Percentiles rank a stretch among this genome's conserved stretches.
Conservation (phyloP, 1,140 invertebrate species). For the Carposina sasakii region DNA sequence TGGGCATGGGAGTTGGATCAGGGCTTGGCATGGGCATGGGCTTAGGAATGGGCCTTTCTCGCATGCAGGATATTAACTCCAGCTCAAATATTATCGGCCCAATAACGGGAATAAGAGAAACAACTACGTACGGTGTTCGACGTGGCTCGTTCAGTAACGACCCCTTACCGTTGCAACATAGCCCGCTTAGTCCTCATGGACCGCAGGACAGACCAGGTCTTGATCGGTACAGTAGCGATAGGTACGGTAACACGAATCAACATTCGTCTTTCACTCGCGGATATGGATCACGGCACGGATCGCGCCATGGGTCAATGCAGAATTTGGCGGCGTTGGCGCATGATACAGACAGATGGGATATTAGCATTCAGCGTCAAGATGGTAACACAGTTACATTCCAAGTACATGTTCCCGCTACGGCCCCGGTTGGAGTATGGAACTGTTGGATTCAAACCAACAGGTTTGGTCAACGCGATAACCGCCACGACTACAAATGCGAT, state of each 20-base stretch:
- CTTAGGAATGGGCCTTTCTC: not conserved
- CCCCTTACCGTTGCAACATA: conserved; percentile 55
- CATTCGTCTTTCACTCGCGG: conserved; percentile 53
- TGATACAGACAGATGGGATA: conserved; percentile 76
- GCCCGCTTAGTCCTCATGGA: conserved; percentile 64
- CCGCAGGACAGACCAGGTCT: conserved; percentile 56
- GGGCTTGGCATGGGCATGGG: conserved; percentile 35
- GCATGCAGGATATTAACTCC: conserved; percentile 12
- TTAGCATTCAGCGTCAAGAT: conserved; percentile 74
- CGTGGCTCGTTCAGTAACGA: conserved; percentile 68
- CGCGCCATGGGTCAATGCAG: conserved; percentile 62
- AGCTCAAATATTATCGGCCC: conserved; percentile 39
- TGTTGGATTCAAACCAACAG: conserved; percentile 77
- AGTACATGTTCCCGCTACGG: conserved; percentile 75
- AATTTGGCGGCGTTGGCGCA: conserved; percentile 66
- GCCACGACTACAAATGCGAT: conserved; percentile 73
- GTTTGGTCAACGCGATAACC: conserved; percentile 67
- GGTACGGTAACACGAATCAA: conserved; percentile 47
- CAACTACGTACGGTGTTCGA: conserved; percentile 57
- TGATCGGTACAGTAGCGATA: conserved; percentile 48
- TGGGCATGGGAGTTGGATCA: conserved; percentile 38
- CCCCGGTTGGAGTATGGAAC: conserved; percentile 80
- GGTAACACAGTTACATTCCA: conserved; percentile 76
- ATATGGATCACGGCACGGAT: conserved; percentile 53
- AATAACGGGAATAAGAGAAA: conserved; percentile 58